Conservation (phyloP, 2,888 invertebrate species). For the Cantharis flavilabris region DNA sequence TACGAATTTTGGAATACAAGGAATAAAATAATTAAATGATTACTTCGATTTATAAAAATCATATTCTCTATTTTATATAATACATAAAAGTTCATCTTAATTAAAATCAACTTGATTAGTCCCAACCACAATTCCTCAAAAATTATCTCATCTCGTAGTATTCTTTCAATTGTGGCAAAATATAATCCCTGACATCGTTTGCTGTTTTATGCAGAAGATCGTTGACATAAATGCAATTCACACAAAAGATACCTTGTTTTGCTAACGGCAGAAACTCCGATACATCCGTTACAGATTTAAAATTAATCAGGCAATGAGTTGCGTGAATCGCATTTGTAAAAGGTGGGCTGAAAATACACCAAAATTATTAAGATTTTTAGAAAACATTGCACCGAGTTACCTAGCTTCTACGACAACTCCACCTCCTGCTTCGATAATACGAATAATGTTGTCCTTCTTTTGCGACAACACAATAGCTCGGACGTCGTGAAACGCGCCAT, state of each 20-base stretch:
- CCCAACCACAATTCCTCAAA: neutral
- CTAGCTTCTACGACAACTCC: slow-evolving; percentile 67
- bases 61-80: neutral
- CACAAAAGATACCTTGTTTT: slow-evolving; percentile 49
- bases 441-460: slow-evolving; percentile 64
- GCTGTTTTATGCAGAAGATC: slow-evolving; percentile 45
- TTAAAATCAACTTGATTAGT: too few relatives aligned
- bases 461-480: slow-evolving; percentile 65
- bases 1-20: neutral
- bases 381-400: slow-evolving; percentile 52
- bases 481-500: slow-evolving; percentile 55
- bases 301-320: slow-evolving; percentile 75
- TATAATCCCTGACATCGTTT: slow-evolving; percentile 45
- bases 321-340: slow-evolving; percentile 61
- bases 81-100: neutral
- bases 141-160: slow-evolving; percentile 34
- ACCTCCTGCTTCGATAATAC: slow-evolving; percentile 79
- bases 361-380: neutral
- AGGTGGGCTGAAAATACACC: slow-evolving; percentile 57
- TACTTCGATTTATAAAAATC: neutral
- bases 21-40: neutral
- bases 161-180: slow-evolving; percentile 43
- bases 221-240: slow-evolving; percentile 49
- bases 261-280: slow-evolving; percentile 47
- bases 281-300: slow-evolving; percentile 47